A percentile compares a stretch with the other conserved stretches of the same genome.
Evolutionary conservation across 1,140 invertebrate genomes (phyloP).

Genomic region (Drosophila ananassae): DNA sequence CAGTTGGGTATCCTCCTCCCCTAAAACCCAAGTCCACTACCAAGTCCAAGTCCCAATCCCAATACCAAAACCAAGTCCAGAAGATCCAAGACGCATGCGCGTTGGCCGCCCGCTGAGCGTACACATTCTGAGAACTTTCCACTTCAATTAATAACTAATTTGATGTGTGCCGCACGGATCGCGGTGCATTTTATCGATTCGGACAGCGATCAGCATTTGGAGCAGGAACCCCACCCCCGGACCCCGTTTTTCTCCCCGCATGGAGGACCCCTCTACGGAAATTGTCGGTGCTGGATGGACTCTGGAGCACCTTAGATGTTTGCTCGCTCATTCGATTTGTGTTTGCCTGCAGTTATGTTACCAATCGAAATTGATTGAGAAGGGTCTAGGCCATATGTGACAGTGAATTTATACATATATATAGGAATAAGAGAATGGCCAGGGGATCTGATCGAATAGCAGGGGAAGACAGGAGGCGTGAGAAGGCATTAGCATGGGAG

Average conservation of each 20-base stretch:
- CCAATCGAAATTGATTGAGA: slow-evolving; percentile 67
- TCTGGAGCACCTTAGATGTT: slow-evolving; percentile 70
- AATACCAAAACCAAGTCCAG: slow-evolving; percentile 20
- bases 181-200: slow-evolving; percentile 79
- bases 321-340: slow-evolving; percentile 54
- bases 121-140: slow-evolving; percentile 82
- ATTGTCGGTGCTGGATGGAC: slow-evolving; percentile 39
- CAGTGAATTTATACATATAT: slow-evolving; percentile 45
- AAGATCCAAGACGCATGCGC: slow-evolving; percentile 62
- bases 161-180: slow-evolving; percentile 79
- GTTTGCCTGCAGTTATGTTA: slow-evolving; percentile 60
- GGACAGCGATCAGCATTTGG: slow-evolving; percentile 76
- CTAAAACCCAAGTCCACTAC: slow-evolving; percentile 12
- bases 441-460: slow-evolving; percentile 6
- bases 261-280: slow-evolving; percentile 6
- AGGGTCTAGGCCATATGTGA: slow-evolving; percentile 68
- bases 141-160: slow-evolving; percentile 83
- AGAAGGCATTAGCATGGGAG: slow-evolving; percentile 49
- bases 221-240: slow-evolving; percentile 41
- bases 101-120: slow-evolving; percentile 76
- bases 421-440: slow-evolving; percentile 20
- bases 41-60: neutral
- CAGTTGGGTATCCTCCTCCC: slow-evolving; percentile 40
- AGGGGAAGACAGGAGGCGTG: slow-evolving; percentile 44
- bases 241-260: neutral